These are phyloP conservation scores for Ictalurus furcatus DNA, from an alignment of 2,113 vertebrate genomes.

Conservation along the genomic window DNA sequence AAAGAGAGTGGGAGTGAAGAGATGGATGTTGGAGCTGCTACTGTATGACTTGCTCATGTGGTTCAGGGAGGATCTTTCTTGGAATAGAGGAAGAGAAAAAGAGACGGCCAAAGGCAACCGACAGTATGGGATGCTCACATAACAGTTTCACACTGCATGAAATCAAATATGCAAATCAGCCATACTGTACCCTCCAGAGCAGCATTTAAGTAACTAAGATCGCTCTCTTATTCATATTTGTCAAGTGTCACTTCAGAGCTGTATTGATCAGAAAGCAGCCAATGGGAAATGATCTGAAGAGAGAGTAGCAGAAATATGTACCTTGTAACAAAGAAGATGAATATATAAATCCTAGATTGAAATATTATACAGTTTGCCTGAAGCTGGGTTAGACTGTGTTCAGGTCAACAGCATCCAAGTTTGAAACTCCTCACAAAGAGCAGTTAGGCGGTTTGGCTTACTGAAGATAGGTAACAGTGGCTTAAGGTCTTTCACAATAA, in stretches of 20 bases:
- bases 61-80: constrained; percentile 11
- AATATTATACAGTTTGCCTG: neutral
- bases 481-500: neutral
- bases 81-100: neutral
- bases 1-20: constrained; percentile 42
- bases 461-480: neutral
- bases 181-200: constrained; percentile 5
- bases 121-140: constrained; percentile 21
- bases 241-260: constrained; percentile 26
- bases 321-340: neutral
- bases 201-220: constrained; percentile 2
- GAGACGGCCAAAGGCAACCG: neutral
- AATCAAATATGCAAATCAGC: constrained; percentile 44
- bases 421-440: neutral
- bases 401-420: neutral
- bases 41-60: constrained; percentile 14
- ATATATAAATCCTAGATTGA: neutral
- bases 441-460: neutral
- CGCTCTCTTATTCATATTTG: neutral
- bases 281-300: constrained; percentile 3
- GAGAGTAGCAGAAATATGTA: constrained; percentile 9
- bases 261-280: constrained; percentile 25
- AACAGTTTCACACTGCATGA: constrained; percentile 42
- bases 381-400: neutral
- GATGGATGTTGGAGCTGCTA: constrained; percentile 27